These are phyloP conservation scores for Chelonus insularis DNA, from an alignment of 1,140 invertebrate species.

Conservation along the genomic window DNA sequence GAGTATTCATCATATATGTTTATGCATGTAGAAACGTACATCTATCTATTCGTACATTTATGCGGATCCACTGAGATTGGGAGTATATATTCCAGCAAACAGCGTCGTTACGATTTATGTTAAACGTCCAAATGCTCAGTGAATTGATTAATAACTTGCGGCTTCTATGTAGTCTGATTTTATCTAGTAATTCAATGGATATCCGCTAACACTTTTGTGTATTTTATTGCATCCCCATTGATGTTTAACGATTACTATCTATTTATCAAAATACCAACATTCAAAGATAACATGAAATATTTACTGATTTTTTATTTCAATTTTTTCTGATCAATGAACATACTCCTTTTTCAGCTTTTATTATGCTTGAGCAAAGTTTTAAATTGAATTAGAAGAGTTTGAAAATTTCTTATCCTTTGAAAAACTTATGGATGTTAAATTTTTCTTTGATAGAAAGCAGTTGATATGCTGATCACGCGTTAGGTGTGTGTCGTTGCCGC, in stretches of 20 bases:
- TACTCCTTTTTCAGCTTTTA: background rate
- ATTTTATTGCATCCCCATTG: background rate
- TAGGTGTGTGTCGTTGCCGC: background rate
- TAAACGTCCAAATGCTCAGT: conserved; percentile 27
- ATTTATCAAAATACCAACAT: background rate
- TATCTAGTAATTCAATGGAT: conserved; percentile 3
- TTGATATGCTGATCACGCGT: conserved; percentile 21
- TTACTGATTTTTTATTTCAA: too few relatives aligned
- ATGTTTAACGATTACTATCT: background rate
- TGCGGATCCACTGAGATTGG: conserved; percentile 14
- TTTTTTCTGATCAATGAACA: background rate
- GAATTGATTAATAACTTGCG: conserved; percentile 30
- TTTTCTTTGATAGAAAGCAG: background rate
- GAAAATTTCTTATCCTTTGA: conserved; percentile 14
- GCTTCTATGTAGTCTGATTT: conserved; percentile 4
- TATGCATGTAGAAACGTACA: background rate
- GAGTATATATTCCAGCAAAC: conserved; percentile 23
- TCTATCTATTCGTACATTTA: conserved; percentile 14
- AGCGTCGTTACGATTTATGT: conserved; percentile 26
- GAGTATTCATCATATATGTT: too few relatives aligned
- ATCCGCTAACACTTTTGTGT: background rate
- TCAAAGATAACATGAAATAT: too few relatives aligned
- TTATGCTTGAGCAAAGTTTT: background rate
- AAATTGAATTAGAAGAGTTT: conserved; percentile 19
- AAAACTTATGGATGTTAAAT: background rate